Percentiles rank a stretch among this genome's conserved stretches.
These are phyloP conservation scores for Bombus terrestris DNA, from an alignment of 1,140 invertebrate genomes.

Conservation along the genomic window DNA sequence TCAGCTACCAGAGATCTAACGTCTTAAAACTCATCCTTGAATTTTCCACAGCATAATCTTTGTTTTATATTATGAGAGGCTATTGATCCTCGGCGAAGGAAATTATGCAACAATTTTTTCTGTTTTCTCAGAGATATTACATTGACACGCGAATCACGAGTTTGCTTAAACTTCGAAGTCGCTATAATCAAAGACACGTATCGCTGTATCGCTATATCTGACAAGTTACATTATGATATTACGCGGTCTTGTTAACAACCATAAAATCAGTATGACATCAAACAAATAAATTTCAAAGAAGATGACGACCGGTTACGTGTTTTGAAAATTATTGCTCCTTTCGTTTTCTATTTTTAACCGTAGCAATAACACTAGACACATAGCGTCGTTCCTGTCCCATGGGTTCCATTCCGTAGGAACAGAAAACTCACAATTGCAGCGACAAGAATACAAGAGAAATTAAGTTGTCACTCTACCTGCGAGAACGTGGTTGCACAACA, in stretches of 20 bases:
- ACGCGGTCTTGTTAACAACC: background rate
- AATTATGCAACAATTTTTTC: no score
- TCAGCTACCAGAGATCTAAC: background rate
- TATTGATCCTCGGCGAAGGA: no score
- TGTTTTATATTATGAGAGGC: no score
- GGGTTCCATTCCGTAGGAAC: background rate
- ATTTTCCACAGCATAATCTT: no score
- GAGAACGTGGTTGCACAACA: background rate
- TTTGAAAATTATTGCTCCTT: no score
- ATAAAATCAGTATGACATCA: background rate
- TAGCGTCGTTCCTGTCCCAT: background rate
- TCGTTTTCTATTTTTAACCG: background rate
- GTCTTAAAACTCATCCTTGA: no score
- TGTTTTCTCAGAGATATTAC: no score
- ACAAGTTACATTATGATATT: no score
- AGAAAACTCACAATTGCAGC: background rate
- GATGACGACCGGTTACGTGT: background rate
- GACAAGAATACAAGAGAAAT: constrained; percentile 37
- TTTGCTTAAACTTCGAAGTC: no score
- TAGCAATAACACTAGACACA: background rate
- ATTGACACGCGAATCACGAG: no score
- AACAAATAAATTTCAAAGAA: background rate
- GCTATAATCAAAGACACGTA: no score
- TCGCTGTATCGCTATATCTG: no score
- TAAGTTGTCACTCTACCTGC: constrained; percentile 27